phyloP scores from a whole-genome alignment of 2,888 invertebrate species.

The Drosophila bunnanda region DNA sequence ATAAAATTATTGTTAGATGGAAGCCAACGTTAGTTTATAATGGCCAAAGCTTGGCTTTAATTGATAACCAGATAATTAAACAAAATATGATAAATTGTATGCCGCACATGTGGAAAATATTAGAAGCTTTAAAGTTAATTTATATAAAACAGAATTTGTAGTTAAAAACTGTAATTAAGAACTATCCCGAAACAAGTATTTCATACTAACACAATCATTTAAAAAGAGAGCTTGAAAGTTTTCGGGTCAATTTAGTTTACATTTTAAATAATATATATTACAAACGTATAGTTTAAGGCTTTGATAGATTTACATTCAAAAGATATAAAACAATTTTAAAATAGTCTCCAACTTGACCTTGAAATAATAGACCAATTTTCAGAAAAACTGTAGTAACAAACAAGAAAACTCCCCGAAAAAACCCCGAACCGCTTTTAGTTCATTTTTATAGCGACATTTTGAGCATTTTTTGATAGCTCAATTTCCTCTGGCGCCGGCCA shows the following conservation, averaged over 20 bases:
- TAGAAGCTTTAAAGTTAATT: too few species aligned
- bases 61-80: conserved; percentile 38
- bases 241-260: too few species aligned
- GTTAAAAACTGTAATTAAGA: too few species aligned
- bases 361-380: conserved; percentile 1
- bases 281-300: too few species aligned
- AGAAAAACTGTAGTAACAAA: conserved; percentile 8
- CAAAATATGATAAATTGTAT: conserved; percentile 24
- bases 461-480: conserved; percentile 39
- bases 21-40: conserved; percentile 12
- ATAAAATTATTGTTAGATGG: neutral
- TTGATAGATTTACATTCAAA: too few species aligned
- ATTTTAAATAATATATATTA: neutral
- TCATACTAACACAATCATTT: neutral
- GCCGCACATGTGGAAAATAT: conserved; percentile 15
- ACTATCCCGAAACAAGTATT: neutral
- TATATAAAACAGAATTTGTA: too few species aligned
- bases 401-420: conserved; percentile 6
- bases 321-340: too few species aligned
- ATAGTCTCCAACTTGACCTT: conserved; percentile 51
- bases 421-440: neutral
- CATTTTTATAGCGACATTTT: conserved; percentile 22
- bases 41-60: conserved; percentile 18
- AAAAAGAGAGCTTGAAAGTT: neutral
- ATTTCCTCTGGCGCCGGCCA: conserved; percentile 27